Evolutionary conservation across 2,113 vertebrate genomes (phyloP).

Genomic region (Mixornis gularis): DNA sequence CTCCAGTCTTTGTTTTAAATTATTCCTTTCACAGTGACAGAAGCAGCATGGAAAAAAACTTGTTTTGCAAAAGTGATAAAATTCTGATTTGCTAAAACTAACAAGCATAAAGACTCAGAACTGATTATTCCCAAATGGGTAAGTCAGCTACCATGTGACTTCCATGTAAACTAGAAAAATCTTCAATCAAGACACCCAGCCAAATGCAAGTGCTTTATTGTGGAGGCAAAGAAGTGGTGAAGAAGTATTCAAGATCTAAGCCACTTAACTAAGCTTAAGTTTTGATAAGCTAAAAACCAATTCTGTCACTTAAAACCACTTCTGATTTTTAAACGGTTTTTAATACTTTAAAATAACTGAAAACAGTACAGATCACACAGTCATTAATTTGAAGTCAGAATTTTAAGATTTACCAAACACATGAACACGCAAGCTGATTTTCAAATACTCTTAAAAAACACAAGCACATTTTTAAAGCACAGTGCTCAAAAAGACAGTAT

Average conservation of each 20-base stretch:
- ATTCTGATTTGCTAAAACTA: background rate
- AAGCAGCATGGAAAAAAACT: background rate
- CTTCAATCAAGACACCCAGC: background rate
- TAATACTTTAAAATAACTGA: background rate
- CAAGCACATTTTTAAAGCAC: background rate
- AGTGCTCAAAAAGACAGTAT: background rate
- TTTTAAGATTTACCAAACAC: background rate
- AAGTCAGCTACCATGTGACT: background rate
- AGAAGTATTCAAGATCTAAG: background rate
- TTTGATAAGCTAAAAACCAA: background rate
- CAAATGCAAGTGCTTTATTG: background rate
- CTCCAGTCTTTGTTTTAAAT: background rate
- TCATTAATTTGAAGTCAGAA: background rate
- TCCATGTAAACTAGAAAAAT: background rate
- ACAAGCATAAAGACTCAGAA: background rate
- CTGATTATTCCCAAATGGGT: background rate
- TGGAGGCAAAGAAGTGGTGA: background rate
- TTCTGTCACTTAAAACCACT: background rate
- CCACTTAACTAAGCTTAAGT: background rate
- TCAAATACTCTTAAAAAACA: background rate
- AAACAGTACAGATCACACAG: background rate
- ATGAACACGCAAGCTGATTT: background rate
- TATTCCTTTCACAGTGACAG: background rate
- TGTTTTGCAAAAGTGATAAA: background rate
- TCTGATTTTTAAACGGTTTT: background rate